These are phyloP conservation scores for Pelvicachromis taeniatus DNA, from an alignment of 2,113 vertebrate species.

Conservation along the genomic window DNA sequence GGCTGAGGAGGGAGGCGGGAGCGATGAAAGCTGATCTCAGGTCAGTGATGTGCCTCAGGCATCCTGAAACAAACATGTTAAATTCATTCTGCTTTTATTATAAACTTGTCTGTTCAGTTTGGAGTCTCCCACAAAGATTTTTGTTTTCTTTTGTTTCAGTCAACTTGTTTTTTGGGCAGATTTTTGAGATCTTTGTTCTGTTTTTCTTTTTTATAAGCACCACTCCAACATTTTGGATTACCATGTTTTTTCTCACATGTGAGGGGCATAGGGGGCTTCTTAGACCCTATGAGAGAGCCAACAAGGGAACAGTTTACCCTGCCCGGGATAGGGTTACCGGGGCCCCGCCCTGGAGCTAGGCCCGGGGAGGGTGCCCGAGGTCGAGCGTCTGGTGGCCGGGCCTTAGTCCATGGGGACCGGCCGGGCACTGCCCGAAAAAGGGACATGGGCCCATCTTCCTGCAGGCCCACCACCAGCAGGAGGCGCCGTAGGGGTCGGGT, in stretches of 20 bases:
- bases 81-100: not conserved
- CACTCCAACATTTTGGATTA: not conserved
- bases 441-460: too few relatives aligned
- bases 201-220: not conserved
- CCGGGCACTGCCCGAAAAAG: too few relatives aligned
- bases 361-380: too few relatives aligned
- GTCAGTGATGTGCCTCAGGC: slow-evolving; percentile 74
- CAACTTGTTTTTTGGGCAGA: not conserved
- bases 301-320: too few relatives aligned
- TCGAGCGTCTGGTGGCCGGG: too few relatives aligned
- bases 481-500: too few relatives aligned
- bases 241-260: not conserved
- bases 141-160: not conserved
- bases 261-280: too few relatives aligned
- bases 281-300: too few relatives aligned
- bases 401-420: too few relatives aligned
- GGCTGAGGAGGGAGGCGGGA: slow-evolving; percentile 88
- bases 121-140: not conserved
- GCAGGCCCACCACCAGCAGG: too few relatives aligned
- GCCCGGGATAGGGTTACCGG: too few relatives aligned
- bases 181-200: not conserved
- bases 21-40: slow-evolving; percentile 81
- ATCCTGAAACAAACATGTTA: slow-evolving; percentile 60
- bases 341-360: too few relatives aligned
- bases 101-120: not conserved